phyloP scores from a whole-genome alignment of 2,113 vertebrate species.

The Antechinus stuartii region DNA sequence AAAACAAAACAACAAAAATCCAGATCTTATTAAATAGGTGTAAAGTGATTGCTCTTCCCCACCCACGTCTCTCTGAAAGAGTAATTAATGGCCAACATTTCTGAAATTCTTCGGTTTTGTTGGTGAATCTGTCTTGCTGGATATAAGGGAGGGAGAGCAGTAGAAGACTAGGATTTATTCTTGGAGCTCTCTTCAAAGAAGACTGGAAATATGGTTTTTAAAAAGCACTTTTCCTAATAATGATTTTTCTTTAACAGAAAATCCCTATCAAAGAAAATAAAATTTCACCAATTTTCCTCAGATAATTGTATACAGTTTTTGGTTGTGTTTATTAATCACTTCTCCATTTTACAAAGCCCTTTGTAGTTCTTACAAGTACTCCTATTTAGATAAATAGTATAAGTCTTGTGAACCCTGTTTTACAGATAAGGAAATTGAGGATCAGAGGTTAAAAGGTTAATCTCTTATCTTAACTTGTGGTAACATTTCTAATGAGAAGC shows the following conservation, averaged over 20 bases:
- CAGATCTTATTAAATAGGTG: background rate
- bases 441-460: background rate
- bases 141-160: background rate
- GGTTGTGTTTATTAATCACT: background rate
- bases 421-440: background rate
- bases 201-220: background rate
- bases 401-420: background rate
- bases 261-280: background rate
- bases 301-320: background rate
- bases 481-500: background rate
- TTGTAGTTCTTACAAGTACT: background rate
- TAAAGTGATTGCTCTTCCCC: background rate
- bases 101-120: background rate
- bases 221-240: background rate
- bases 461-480: background rate
- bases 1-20: background rate
- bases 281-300: background rate
- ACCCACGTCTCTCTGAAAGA: background rate
- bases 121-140: background rate
- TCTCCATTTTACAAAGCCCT: background rate
- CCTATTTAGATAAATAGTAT: background rate
- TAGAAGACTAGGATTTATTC: background rate
- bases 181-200: background rate
- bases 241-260: background rate
- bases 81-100: background rate